Conservation (phyloP, 2,113 vertebrate species). For the Panthera leo region DNA sequence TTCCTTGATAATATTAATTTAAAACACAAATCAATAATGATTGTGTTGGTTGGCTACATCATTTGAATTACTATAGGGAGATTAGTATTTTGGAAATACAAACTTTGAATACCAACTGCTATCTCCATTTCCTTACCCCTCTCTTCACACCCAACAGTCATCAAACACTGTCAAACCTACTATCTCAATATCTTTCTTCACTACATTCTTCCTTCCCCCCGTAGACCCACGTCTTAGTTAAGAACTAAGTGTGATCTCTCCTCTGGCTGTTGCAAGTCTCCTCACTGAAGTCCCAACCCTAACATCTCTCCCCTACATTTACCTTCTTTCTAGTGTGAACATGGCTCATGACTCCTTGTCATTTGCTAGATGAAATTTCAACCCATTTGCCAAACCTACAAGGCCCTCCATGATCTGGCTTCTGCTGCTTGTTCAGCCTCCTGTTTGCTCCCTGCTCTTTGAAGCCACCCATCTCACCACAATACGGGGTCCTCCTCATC, state of each 20-base stretch:
- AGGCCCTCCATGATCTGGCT: background rate
- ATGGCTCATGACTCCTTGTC: background rate
- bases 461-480: background rate
- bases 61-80: background rate
- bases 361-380: background rate
- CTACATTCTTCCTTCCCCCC: background rate
- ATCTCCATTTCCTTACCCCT: background rate
- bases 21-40: background rate
- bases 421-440: background rate
- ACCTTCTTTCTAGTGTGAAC: background rate
- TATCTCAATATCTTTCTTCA: background rate
- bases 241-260: background rate
- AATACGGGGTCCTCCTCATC: background rate
- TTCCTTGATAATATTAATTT: background rate
- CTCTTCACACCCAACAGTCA: background rate
- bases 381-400: background rate
- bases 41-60: background rate
- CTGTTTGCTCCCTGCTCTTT: background rate
- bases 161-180: background rate
- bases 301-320: background rate
- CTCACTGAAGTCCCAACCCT: background rate
- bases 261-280: background rate
- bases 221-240: background rate
- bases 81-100: constrained; percentile 10
- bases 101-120: background rate